phyloP scores from a whole-genome alignment of 2,113 vertebrate genomes.

The Charadrius vociferus region DNA sequence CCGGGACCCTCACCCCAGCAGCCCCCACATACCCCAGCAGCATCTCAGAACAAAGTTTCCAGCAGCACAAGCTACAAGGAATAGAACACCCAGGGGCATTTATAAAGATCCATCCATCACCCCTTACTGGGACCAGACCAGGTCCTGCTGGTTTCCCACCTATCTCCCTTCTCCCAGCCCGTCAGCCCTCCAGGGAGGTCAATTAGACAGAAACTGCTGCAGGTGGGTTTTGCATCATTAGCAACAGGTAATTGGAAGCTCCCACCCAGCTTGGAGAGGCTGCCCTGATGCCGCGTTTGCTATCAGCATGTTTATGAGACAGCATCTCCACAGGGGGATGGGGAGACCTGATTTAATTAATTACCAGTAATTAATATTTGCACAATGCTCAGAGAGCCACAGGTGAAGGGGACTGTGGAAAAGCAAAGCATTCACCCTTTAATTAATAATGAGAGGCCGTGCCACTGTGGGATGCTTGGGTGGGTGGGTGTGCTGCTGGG shows the following conservation, averaged over 20 bases:
- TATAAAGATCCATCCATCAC: neutral
- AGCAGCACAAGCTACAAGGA: neutral
- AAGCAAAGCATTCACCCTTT: neutral
- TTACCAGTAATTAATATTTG: conserved; percentile 59
- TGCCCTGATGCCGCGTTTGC: neutral
- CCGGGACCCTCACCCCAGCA: neutral
- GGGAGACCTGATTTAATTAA: conserved; percentile 39
- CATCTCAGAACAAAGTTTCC: neutral
- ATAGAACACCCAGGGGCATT: neutral
- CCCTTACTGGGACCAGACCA: neutral
- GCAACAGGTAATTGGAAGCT: neutral
- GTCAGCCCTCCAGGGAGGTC: neutral
- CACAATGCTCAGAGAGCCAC: conserved; percentile 21
- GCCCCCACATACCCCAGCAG: rapidly evolving
- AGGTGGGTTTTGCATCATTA: neutral
- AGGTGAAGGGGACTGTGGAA: neutral
- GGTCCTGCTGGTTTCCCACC: neutral
- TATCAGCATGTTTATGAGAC: neutral
- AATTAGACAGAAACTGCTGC: neutral
- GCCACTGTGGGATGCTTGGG: neutral
- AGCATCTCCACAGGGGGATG: neutral
- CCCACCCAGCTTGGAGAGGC: neutral
- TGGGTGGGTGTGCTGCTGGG: neutral
- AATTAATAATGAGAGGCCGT: neutral
- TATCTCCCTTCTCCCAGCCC: neutral